phyloP scores from a whole-genome alignment of 2,888 invertebrate genomes.

The Hetaerina titia region DNA sequence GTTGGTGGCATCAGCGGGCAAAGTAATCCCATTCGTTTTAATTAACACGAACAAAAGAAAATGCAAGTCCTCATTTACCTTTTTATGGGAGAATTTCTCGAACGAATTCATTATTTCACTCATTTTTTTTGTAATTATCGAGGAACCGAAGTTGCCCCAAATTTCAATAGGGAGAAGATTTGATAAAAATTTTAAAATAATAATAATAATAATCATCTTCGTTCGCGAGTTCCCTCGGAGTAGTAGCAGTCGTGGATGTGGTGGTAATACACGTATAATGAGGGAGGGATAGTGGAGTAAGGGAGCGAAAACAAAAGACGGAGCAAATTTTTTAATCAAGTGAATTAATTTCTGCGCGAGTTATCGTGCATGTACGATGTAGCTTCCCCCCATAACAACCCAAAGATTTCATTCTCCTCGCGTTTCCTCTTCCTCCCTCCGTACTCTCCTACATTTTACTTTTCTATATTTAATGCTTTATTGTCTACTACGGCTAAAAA shows the following conservation, averaged over 20 bases:
- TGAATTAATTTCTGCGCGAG: constrained; percentile 49
- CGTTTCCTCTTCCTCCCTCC: no score
- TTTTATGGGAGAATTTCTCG: constrained; percentile 36
- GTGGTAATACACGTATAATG: not conserved
- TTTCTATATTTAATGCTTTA: no score
- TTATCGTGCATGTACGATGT: constrained; percentile 6
- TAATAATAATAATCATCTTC: not conserved
- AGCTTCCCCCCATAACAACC: no score
- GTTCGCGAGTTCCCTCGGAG: not conserved
- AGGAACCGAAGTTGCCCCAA: constrained; percentile 61
- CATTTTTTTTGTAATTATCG: constrained; percentile 57
- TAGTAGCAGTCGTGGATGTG: not conserved
- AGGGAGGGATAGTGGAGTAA: not conserved
- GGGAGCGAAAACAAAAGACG: constrained; percentile 25
- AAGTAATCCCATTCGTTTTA: constrained; percentile 65
- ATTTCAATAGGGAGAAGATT: constrained; percentile 51
- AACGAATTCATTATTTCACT: constrained; percentile 32
- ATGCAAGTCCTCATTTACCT: constrained; percentile 48
- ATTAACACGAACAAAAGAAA: constrained; percentile 59
- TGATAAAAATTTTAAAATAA: not conserved
- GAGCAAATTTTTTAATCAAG: constrained; percentile 31
- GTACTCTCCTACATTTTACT: no score
- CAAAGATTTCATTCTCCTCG: no score
- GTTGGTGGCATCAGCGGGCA: constrained; percentile 43
- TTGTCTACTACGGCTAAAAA: no score